phyloP scores from a whole-genome alignment of 2,113 vertebrate genomes.

The Rhinogobius similis region DNA sequence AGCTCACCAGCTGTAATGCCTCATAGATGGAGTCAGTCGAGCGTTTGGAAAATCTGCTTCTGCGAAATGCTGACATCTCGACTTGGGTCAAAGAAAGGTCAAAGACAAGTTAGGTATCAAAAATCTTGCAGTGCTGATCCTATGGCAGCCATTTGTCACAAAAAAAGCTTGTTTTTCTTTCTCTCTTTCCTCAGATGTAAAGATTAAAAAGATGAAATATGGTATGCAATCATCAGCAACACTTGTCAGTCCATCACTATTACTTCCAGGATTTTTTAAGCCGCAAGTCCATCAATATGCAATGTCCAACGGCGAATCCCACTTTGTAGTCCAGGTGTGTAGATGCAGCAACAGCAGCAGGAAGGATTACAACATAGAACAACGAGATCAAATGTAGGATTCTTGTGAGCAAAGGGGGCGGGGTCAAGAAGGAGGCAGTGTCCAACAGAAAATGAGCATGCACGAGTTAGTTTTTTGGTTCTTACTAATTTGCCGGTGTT shows the following conservation, averaged over 20 bases:
- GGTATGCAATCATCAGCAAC: conserved; percentile 30
- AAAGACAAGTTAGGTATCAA: conserved; percentile 11
- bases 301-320: not conserved
- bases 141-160: not conserved
- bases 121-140: conserved; percentile 12
- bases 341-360: conserved; percentile 6
- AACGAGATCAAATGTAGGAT: conserved; percentile 50
- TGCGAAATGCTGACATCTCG: conserved; percentile 71
- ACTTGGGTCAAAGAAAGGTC: conserved; percentile 23
- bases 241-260: not conserved
- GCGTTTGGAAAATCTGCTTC: conserved; percentile 60
- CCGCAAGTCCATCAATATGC: not conserved
- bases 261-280: not conserved
- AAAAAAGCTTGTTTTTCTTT: not conserved
- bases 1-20: conserved; percentile 86
- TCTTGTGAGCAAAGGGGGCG: conserved; percentile 35
- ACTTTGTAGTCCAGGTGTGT: conserved; percentile 42
- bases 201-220: too few relatives aligned
- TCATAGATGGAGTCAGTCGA: conserved; percentile 77
- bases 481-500: not conserved
- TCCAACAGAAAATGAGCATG: conserved; percentile 22
- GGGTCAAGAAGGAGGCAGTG: conserved; percentile 33
- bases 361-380: conserved; percentile 21
- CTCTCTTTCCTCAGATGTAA: not conserved
- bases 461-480: not conserved